Evolutionary conservation across 92 coral and sea anemone species (phyloP), one percentile per base, ranked within the genome.

Genomic region (Heteractis magnifica): DNA sequence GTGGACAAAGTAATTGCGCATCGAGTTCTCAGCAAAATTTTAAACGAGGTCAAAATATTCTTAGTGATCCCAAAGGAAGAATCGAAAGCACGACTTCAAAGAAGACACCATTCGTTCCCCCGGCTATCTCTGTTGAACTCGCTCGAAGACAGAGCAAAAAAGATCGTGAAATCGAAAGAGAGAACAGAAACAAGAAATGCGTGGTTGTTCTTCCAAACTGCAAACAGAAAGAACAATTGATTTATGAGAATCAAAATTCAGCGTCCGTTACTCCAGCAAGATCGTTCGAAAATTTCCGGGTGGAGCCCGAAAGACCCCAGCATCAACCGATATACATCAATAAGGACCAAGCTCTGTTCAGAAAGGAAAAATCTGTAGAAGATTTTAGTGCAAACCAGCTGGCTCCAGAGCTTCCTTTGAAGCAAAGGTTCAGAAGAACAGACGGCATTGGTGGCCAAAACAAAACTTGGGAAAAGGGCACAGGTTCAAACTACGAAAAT

Each of bases 241-340:
- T 68, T 8, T 68, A 68, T 12, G 73, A 68, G 73, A 68, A 68
- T 26, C 73, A 68, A 26, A 68, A 68, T 18, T 68, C 73, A 41
- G 73, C 48, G 49, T 68, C 73, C 3, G 49, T 68, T 21, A 13
- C 14, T 9, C 15, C 73, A 4, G 49, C 73, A 8, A 68, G 23
- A 68, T 68, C 73, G 16, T 26, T 26, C 4, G 49, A 23, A 4
- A 20, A 68, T 68, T 23, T 68, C 11, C 20, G 15, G 23, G 73
- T 0, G 5, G 41, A 8, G 13, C 58, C 9, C 9, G 58, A 68
- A 68, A 26, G 10, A n/a, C 26, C 12, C 3, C 0, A 15, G 12
- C 48, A 68, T 4, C 73, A 68, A 8, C 73, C 44, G 5, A 8
- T 68, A 12, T 68, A 68, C 15, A 14, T 68, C 6, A 68, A 68